Evolutionary conservation across 2,888 invertebrate genomes (phyloP).

Genomic region (Allophyes oxyacanthae): DNA sequence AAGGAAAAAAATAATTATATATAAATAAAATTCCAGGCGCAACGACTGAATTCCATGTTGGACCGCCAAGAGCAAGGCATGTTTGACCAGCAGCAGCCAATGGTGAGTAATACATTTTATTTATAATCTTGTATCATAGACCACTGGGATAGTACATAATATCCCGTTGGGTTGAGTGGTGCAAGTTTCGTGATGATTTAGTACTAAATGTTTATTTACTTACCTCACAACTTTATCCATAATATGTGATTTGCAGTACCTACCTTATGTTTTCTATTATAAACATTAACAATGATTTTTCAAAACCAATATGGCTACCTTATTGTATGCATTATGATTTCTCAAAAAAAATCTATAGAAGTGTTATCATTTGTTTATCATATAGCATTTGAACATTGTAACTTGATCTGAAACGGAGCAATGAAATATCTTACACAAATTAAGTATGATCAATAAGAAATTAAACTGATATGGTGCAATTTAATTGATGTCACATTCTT

Average conservation of each 20-base stretch:
- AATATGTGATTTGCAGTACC: conserved; percentile 5
- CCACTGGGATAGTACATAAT: conserved; percentile 10
- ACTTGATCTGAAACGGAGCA: no score
- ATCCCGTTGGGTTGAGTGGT: conserved; percentile 16
- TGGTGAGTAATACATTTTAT: conserved; percentile 76
- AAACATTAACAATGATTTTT: no score
- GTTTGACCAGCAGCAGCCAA: conserved; percentile 85
- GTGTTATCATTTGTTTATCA: no score
- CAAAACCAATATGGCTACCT: no score
- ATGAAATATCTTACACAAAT: no score
- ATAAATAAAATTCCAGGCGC: conserved; percentile 78
- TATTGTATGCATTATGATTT: no score
- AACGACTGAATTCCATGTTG: conserved; percentile 90
- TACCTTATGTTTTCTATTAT: not conserved
- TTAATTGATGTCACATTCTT: no score
- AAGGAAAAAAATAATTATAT: no score
- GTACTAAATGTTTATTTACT: conserved; percentile 12
- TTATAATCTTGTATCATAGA: conserved; percentile 15
- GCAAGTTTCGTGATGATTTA: not conserved
- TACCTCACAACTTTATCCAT: conserved; percentile 7
- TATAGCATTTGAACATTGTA: no score
- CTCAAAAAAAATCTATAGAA: no score
- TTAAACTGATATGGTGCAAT: no score
- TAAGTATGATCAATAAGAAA: no score
- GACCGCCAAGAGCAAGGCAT: conserved; percentile 92